These are phyloP conservation scores for Chaunax sp. DNA, from an alignment of 2,797 vertebrate genomes.

Conservation along the genomic window DNA sequence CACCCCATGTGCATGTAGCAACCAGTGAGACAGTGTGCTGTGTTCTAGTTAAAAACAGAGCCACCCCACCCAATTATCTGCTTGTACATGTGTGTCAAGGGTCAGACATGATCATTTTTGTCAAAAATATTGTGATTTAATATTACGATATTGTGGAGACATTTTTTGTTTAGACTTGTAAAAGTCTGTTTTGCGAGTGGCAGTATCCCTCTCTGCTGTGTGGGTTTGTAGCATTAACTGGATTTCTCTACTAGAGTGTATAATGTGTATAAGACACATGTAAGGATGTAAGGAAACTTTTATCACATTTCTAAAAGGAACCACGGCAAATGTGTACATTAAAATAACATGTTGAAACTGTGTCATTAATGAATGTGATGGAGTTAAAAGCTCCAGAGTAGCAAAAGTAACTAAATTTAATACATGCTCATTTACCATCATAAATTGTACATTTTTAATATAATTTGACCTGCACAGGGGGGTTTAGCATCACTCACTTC, in stretches of 20 bases:
- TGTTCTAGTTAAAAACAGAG: constrained; percentile 52
- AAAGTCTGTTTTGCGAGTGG: too few relatives aligned
- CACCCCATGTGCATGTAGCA: constrained; percentile 51
- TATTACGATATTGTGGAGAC: background rate
- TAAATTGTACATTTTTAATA: background rate
- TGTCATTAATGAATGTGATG: background rate
- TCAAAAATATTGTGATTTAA: background rate
- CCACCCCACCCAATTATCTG: constrained; percentile 14
- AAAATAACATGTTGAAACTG: too few relatives aligned
- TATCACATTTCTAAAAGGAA: too few relatives aligned
- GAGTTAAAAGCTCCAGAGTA: background rate
- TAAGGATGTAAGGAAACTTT: too few relatives aligned
- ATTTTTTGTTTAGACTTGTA: background rate
- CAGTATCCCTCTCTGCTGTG: too few relatives aligned
- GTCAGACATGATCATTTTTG: constrained; percentile 15
- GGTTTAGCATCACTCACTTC: constrained; percentile 85
- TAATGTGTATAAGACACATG: too few relatives aligned
- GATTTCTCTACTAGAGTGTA: background rate
- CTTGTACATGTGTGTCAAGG: constrained; percentile 14
- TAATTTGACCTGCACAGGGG: background rate
- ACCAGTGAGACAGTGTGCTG: constrained; percentile 36
- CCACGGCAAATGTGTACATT: too few relatives aligned
- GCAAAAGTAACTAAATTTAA: background rate
- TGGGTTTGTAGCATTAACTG: too few relatives aligned
- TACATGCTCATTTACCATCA: background rate